These are phyloP conservation scores for Gallinago undulata DNA, from an alignment of 2,113 vertebrate genomes.

Conservation along the genomic window DNA sequence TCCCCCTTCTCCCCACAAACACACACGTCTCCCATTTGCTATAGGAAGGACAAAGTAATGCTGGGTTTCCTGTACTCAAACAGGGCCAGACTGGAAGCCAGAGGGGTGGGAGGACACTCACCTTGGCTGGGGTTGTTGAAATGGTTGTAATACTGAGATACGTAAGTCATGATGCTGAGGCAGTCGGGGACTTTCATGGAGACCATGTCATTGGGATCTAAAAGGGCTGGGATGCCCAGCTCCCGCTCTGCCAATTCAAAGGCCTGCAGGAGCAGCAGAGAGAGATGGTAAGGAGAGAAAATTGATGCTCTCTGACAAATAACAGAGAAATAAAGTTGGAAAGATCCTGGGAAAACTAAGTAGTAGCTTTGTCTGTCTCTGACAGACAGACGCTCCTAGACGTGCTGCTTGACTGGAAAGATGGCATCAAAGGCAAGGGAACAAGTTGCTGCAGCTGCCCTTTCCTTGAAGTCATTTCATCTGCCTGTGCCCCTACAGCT, in stretches of 20 bases:
- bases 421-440: not conserved
- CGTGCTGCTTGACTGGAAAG: not conserved
- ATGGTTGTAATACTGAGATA: conserved; percentile 97
- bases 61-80: not conserved
- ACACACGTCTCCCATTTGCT: not conserved
- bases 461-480: not conserved
- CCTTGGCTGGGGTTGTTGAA: conserved; percentile 80
- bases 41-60: not conserved
- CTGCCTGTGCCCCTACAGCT: not conserved
- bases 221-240: conserved; percentile 92
- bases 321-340: not conserved
- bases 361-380: not conserved
- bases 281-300: not conserved
- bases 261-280: conserved; percentile 74
- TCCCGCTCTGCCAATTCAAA: conserved; percentile 93
- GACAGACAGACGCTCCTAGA: not conserved
- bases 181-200: conserved; percentile 95
- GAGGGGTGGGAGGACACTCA: conserved; percentile 59
- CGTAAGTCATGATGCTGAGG: conserved; percentile 95
- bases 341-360: not conserved
- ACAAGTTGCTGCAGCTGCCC: not conserved
- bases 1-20: not conserved
- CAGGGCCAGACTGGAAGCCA: not conserved
- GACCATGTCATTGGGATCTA: conserved; percentile 97
- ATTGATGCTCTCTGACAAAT: not conserved